Evolutionary conservation across 2,113 vertebrate species (phyloP).

Genomic region (Centropus unirufus): DNA sequence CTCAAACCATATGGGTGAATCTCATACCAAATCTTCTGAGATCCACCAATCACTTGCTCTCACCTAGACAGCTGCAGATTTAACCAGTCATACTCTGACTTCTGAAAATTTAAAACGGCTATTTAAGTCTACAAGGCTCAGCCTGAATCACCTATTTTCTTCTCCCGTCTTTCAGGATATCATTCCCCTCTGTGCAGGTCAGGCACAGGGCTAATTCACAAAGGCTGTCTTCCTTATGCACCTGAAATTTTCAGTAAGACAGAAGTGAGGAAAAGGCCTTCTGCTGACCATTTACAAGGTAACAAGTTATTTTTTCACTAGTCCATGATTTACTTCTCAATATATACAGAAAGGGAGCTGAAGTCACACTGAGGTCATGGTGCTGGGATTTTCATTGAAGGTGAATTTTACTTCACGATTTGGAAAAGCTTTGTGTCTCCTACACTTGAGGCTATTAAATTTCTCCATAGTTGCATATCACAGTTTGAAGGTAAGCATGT

Average conservation of each 20-base stretch:
- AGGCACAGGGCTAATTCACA: not conserved
- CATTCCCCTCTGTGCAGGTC: not conserved
- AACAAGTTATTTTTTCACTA: constrained; percentile 28
- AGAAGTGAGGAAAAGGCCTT: not conserved
- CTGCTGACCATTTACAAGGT: not conserved
- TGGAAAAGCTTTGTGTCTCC: constrained; percentile 39
- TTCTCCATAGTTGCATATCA: constrained; percentile 30
- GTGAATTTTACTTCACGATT: constrained; percentile 29
- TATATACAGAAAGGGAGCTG: constrained; percentile 26
- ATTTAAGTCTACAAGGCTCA: not conserved
- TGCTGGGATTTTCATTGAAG: constrained; percentile 44
- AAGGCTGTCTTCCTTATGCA: rapidly evolving
- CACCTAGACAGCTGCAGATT: constrained; percentile 36
- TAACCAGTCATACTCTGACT: not conserved
- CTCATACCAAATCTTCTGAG: constrained; percentile 31
- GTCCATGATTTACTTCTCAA: constrained; percentile 19
- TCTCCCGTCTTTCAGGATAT: not conserved
- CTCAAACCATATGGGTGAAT: constrained; percentile 32
- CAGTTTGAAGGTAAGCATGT: constrained; percentile 45
- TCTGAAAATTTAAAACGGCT: not conserved
- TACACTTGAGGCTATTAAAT: constrained; percentile 17
- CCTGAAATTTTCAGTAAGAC: not conserved
- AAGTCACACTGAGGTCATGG: constrained; percentile 29
- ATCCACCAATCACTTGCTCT: constrained; percentile 19
- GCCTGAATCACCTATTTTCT: not conserved